These are phyloP conservation scores for Notothenia rossii DNA, from an alignment of 2,113 vertebrate species.

Conservation along the genomic window DNA sequence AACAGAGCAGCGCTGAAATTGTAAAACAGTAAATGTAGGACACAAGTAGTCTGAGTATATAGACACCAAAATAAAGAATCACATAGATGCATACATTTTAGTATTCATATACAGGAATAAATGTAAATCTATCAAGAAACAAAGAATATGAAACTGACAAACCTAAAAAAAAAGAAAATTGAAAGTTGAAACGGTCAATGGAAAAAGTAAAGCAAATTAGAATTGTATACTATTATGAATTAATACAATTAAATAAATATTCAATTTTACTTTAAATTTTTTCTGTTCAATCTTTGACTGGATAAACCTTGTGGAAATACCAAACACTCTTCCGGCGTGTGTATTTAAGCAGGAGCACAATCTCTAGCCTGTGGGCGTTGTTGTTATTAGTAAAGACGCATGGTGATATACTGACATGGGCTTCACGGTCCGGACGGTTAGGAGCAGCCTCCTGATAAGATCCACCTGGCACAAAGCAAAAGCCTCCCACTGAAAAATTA, in stretches of 20 bases:
- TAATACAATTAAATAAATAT: no score
- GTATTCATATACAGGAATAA: no score
- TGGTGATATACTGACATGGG: neutral
- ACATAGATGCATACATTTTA: no score
- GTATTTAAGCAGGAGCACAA: neutral
- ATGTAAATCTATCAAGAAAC: neutral
- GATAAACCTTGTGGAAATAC: neutral
- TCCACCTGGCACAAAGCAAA: slow-evolving; percentile 45
- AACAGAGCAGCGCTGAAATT: neutral
- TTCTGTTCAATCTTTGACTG: neutral
- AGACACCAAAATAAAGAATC: neutral
- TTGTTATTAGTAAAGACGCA: neutral
- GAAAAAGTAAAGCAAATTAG: neutral
- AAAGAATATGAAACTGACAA: neutral
- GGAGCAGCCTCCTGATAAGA: slow-evolving; percentile 34
- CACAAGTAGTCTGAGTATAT: neutral
- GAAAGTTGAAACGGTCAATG: neutral
- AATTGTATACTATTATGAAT: no score
- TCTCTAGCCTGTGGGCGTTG: slow-evolving; percentile 3
- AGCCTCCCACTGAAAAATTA: slow-evolving; percentile 5
- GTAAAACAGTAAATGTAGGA: neutral
- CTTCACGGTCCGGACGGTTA: neutral
- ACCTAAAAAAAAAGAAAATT: neutral
- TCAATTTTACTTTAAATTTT: neutral
- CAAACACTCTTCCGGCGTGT: neutral